phyloP scores from a whole-genome alignment of 2,797 vertebrate genomes.

The Peromyscus nudipes region DNA sequence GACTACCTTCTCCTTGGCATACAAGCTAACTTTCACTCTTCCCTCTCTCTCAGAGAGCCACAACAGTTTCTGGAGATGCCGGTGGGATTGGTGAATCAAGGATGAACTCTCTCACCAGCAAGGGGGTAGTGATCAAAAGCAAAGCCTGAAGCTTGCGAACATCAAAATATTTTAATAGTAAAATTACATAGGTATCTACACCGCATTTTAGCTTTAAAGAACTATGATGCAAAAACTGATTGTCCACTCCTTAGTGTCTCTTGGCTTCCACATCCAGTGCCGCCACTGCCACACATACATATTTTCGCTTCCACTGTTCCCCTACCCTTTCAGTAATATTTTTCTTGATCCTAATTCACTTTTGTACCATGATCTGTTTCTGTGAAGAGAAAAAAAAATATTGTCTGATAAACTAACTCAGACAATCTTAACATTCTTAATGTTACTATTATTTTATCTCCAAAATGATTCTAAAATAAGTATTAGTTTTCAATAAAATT shows the following conservation, averaged over 20 bases:
- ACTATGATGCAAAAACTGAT: background rate
- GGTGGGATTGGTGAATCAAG: background rate
- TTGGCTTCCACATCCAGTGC: fast-evolving
- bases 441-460: constrained; percentile 42
- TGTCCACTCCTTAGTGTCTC: background rate
- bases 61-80: background rate
- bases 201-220: background rate
- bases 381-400: background rate
- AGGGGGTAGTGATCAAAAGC: background rate
- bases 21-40: background rate
- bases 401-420: constrained; percentile 25
- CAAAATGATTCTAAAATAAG: too few species aligned
- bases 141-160: background rate
- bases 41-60: background rate
- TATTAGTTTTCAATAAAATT: background rate
- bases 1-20: background rate
- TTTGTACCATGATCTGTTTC: background rate
- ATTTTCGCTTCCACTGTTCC: background rate
- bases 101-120: background rate
- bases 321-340: background rate
- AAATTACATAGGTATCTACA: background rate
- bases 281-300: background rate
- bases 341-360: background rate
- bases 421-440: constrained; percentile 12
- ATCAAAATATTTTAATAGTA: constrained; percentile 10